Evolutionary conservation across 2,888 invertebrate species (phyloP).

Genomic region (Matsumyia berberina): DNA sequence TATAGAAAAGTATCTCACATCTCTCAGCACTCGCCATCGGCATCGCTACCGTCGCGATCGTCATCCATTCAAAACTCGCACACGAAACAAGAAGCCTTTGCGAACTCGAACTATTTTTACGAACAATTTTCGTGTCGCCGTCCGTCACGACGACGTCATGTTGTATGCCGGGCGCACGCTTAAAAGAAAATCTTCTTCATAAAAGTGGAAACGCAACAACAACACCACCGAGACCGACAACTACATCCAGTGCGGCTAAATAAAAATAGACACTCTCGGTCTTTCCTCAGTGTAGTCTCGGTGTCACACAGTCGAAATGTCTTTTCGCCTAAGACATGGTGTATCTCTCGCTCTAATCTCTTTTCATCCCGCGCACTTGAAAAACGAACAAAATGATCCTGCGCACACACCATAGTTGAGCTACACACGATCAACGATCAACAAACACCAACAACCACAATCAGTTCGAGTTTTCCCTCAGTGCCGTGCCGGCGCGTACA

Average conservation of each 20-base stretch:
- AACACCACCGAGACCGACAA: too few species aligned
- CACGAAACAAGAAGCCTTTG: conserved; percentile 42
- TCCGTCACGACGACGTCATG: conserved; percentile 38
- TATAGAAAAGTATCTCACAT: conserved; percentile 49
- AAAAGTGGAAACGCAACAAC: conserved; percentile 18
- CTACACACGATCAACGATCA: conserved; percentile 21
- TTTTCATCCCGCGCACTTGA: conserved; percentile 54
- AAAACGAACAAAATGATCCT: conserved; percentile 63
- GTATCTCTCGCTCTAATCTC: conserved; percentile 60
- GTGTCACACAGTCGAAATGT: conserved; percentile 58
- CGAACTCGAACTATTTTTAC: conserved; percentile 70
- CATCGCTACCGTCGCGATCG: conserved; percentile 27
- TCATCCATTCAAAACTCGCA: conserved; percentile 29
- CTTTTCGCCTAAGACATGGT: conserved; percentile 32
- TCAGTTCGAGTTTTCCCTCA: conserved; percentile 54
- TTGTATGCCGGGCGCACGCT: conserved; percentile 49
- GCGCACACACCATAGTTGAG: conserved; percentile 59
- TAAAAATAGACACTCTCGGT: conserved; percentile 63
- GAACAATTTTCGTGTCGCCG: conserved; percentile 50
- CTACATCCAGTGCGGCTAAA: conserved; percentile 16
- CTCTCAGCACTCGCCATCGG: conserved; percentile 23
- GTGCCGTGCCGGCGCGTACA: conserved; percentile 6
- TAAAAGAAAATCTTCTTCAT: conserved; percentile 46
- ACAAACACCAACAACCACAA: conserved; percentile 32
- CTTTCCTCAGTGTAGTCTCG: conserved; percentile 43